These are phyloP conservation scores for Eilema caniola DNA, from an alignment of 2,888 invertebrate genomes.

Conservation along the genomic window DNA sequence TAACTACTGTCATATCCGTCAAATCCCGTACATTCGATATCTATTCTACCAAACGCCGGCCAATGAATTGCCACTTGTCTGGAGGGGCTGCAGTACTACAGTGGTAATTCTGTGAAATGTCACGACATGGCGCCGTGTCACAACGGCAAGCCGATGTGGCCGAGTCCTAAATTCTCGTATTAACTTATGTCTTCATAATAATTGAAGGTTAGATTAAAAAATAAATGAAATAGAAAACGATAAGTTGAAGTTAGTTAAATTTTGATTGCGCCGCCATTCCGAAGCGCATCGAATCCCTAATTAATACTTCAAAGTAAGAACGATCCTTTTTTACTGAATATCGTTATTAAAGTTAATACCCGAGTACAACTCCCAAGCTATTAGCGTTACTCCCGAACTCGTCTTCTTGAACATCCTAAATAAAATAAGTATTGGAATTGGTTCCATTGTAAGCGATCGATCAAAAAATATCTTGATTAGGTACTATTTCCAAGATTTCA, in stretches of 20 bases:
- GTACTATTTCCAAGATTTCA: neutral
- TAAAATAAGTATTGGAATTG: slow-evolving; percentile 60
- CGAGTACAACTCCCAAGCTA: slow-evolving; percentile 57
- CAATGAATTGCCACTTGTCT: too few relatives aligned
- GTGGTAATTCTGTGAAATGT: too few relatives aligned
- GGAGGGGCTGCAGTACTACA: too few relatives aligned
- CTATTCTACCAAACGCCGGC: too few relatives aligned
- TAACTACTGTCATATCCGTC: too few relatives aligned
- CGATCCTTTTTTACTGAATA: slow-evolving; percentile 61
- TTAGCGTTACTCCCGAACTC: slow-evolving; percentile 66
- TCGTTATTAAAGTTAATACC: slow-evolving; percentile 61
- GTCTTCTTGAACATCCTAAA: slow-evolving; percentile 67
- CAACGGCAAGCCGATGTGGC: neutral
- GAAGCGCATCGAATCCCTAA: slow-evolving; percentile 77
- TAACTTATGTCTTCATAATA: slow-evolving; percentile 31
- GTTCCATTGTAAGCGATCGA: slow-evolving; percentile 32
- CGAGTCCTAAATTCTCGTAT: neutral
- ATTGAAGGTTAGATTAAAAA: slow-evolving; percentile 16
- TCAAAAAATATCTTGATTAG: neutral
- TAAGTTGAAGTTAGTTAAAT: slow-evolving; percentile 31
- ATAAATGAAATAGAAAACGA: slow-evolving; percentile 33
- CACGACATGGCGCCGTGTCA: too few relatives aligned
- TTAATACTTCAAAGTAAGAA: slow-evolving; percentile 70
- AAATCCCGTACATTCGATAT: too few relatives aligned
- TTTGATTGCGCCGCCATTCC: slow-evolving; percentile 58